These are phyloP conservation scores for Melieria picta DNA, from an alignment of 2,888 invertebrate genomes.

Conservation along the genomic window DNA sequence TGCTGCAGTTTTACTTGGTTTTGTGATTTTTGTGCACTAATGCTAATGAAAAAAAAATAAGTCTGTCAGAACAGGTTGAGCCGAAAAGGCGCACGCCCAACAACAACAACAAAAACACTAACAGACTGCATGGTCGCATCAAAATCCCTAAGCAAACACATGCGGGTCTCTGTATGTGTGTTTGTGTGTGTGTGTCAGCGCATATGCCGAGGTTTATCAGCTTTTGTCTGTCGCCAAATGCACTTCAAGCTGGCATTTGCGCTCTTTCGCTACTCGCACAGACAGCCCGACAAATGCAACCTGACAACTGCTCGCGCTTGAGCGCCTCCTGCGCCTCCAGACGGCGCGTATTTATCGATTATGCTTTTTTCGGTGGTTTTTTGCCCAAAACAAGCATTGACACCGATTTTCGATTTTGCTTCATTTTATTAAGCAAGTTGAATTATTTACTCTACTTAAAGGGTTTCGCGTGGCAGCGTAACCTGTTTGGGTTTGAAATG, in stretches of 20 bases:
- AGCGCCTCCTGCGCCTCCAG: conserved; percentile 39
- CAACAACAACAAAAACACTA: no score
- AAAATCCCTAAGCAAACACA: background rate
- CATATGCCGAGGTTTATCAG: background rate
- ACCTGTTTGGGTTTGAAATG: no score
- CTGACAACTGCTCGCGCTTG: conserved; percentile 50
- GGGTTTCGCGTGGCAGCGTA: no score
- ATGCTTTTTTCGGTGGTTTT: background rate
- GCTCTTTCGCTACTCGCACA: no score
- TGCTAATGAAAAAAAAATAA: no score
- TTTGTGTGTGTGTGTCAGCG: background rate
- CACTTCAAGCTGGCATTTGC: background rate
- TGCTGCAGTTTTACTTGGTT: background rate
- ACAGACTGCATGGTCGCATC: no score
- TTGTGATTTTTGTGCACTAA: background rate
- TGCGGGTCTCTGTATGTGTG: background rate
- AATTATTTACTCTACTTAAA: no score
- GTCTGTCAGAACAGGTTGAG: no score
- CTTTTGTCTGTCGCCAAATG: background rate
- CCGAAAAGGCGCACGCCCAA: no score
- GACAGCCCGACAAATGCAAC: conserved; percentile 35
- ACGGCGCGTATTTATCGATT: conserved; percentile 8
- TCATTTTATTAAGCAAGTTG: background rate
- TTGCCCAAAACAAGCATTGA: background rate
- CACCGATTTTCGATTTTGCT: background rate